Percentiles rank a stretch among this genome's conserved stretches.
phyloP scores from a whole-genome alignment of 53 echinoderm and acorn worm species.

The Astropecten irregularis region DNA sequence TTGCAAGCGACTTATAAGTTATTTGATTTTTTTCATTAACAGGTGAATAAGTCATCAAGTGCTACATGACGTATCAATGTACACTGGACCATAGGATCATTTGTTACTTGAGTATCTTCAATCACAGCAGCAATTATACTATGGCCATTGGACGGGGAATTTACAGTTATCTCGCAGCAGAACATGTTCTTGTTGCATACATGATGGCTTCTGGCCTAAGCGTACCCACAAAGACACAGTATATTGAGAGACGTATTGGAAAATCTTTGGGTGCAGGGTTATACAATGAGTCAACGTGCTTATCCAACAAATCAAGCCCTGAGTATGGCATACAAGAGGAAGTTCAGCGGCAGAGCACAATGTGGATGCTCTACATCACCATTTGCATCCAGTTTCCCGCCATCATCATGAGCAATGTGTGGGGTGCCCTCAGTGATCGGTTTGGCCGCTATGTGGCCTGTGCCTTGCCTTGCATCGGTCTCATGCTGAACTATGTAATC shows the following conservation, averaged over 20 bases:
- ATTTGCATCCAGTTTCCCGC: constrained; percentile 11
- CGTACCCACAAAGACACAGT: constrained; percentile 13
- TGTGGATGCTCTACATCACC: constrained; percentile 56
- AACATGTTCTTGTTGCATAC: constrained; percentile 7
- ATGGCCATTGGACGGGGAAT: constrained; percentile 18
- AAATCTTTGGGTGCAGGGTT: neutral
- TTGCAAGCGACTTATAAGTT: no score
- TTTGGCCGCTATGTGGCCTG: constrained; percentile 57
- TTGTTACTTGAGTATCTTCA: no score
- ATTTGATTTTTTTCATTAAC: no score
- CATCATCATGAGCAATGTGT: constrained; percentile 13
- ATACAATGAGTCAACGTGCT: constrained; percentile 24
- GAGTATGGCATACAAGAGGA: constrained; percentile 5
- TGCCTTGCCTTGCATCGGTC: constrained; percentile 20
- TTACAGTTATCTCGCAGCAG: constrained; percentile 3
- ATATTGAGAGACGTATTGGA: neutral
- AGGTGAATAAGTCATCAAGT: no score
- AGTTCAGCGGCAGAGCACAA: constrained; percentile 39
- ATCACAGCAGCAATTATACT: no score
- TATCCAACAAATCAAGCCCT: neutral
- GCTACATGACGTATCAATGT: no score
- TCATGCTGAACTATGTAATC: neutral
- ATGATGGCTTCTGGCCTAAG: constrained; percentile 1
- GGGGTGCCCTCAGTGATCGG: constrained; percentile 59
- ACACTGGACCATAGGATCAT: no score